These are phyloP conservation scores for Orussus abietinus DNA, from an alignment of 1,140 invertebrate species.

Conservation along the genomic window DNA sequence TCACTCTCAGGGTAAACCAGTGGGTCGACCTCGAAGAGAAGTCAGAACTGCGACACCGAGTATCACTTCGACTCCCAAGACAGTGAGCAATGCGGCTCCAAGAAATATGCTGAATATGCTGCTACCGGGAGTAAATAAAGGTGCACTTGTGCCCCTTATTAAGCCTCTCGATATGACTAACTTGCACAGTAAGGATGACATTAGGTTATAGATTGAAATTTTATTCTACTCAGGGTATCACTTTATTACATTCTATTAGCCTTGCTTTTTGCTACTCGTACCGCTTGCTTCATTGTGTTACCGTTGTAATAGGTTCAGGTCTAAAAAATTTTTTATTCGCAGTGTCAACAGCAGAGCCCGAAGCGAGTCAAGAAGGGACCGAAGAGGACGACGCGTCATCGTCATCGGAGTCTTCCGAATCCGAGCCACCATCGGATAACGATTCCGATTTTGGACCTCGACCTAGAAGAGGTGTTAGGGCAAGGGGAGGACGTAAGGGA, in stretches of 20 bases:
- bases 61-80: slow-evolving; percentile 5
- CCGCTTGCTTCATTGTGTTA: no score
- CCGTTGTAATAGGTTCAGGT: no score
- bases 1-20: slow-evolving; percentile 18
- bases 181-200: no score
- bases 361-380: slow-evolving; percentile 20
- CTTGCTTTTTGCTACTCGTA: no score
- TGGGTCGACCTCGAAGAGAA: slow-evolving; percentile 22
- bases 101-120: slow-evolving; percentile 1
- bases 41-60: slow-evolving; percentile 8
- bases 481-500: slow-evolving; percentile 46
- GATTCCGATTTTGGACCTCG: slow-evolving; percentile 49
- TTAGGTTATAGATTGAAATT: no score
- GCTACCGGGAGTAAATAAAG: slow-evolving; percentile 8
- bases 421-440: slow-evolving; percentile 42
- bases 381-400: slow-evolving; percentile 29
- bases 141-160: slow-evolving; percentile 8
- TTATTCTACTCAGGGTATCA: no score
- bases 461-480: slow-evolving; percentile 32
- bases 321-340: slow-evolving; percentile 2
- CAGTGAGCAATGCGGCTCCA: neutral
- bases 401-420: slow-evolving; percentile 43
- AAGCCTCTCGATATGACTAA: no score
- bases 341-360: neutral
- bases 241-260: no score